phyloP scores from a whole-genome alignment of 2,888 invertebrate species.

The Dione juno region DNA sequence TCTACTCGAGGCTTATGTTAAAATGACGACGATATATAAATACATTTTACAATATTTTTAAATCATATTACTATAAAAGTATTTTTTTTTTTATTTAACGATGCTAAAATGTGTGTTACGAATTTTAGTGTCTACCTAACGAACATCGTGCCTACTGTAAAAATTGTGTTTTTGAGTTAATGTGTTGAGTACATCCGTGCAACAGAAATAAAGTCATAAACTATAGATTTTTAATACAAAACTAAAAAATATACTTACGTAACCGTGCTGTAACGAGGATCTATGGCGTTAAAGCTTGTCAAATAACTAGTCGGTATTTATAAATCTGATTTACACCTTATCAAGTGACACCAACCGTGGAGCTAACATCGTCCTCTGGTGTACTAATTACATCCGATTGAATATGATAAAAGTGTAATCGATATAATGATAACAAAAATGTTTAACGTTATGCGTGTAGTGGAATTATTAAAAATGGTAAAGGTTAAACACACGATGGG shows the following conservation, averaged over 20 bases:
- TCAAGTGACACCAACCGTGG: conserved; percentile 41
- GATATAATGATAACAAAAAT: conserved; percentile 15
- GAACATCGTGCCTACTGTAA: too few species aligned
- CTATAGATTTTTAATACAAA: neutral
- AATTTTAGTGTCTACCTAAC: too few species aligned
- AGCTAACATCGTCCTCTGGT: conserved; percentile 46
- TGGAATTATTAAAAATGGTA: neutral
- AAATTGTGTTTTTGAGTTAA: too few species aligned
- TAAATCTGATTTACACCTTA: conserved; percentile 27
- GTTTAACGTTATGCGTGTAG: neutral
- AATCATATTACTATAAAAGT: too few species aligned
- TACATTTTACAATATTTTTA: too few species aligned
- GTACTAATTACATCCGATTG: conserved; percentile 48
- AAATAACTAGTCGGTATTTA: conserved; percentile 4
- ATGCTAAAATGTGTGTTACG: too few species aligned
- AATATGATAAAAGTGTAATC: conserved; percentile 27
- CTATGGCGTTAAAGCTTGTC: neutral
- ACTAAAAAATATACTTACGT: neutral
- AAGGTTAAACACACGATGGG: neutral
- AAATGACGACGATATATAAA: too few species aligned
- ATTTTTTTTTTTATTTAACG: too few species aligned
- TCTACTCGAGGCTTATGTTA: too few species aligned
- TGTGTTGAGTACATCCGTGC: too few species aligned
- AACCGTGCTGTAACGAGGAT: neutral
- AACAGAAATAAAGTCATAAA: neutral